Evolutionary conservation across 30 jellyfish, hydroid and myxozoan species (phyloP).

Genomic region (Sanderia malayensis): DNA sequence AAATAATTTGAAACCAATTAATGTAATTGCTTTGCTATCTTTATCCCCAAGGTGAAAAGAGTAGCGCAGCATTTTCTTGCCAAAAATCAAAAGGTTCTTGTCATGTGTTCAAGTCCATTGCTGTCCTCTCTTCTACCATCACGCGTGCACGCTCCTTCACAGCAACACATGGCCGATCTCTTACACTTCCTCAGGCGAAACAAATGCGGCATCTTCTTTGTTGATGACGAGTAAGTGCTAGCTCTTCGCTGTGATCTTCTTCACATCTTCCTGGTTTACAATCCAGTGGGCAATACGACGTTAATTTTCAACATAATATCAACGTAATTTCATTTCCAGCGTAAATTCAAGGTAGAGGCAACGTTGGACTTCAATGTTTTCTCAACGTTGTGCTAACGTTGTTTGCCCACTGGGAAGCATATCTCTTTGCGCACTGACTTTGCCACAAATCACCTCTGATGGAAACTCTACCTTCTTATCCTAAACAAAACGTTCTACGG

Average conservation of each 20-base stretch:
- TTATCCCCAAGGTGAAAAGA: conserved; percentile 59
- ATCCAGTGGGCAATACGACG: no score
- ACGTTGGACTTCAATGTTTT: no score
- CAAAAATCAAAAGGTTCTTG: conserved; percentile 24
- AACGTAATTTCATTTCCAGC: no score
- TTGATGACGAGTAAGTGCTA: conserved; percentile 66
- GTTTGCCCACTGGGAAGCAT: no score
- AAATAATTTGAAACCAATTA: no score
- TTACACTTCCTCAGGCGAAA: conserved; percentile 50
- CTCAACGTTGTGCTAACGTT: no score
- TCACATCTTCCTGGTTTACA: no score
- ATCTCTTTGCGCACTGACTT: background rate
- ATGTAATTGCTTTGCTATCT: no score
- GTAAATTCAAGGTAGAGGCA: no score
- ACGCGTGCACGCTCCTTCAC: conserved; percentile 43
- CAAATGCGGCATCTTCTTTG: conserved; percentile 64
- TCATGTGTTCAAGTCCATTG: conserved; percentile 63
- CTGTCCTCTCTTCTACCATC: conserved; percentile 55
- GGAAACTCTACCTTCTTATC: background rate
- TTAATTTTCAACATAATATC: no score
- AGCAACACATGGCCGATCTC: conserved; percentile 40
- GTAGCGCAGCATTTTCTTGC: conserved; percentile 42
- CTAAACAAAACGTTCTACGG: background rate
- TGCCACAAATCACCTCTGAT: background rate
- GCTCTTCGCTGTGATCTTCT: no score